phyloP scores from a whole-genome alignment of 2,113 vertebrate species.

The Protobothrops flavoviridis region DNA sequence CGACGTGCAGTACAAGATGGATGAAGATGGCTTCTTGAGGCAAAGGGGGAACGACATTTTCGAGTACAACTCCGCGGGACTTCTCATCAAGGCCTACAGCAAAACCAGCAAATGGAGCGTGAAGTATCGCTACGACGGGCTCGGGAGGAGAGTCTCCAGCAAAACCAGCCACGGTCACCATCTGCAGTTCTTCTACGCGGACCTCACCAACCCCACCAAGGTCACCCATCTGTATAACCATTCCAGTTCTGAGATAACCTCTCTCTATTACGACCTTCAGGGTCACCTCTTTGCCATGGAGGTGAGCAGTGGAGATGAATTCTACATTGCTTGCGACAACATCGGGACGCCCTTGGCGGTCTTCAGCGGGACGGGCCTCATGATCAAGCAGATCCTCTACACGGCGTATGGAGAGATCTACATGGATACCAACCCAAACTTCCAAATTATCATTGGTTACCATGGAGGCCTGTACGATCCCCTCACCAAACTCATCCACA shows the following conservation, averaged over 20 bases:
- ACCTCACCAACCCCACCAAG: slow-evolving; percentile 90
- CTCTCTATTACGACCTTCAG: slow-evolving; percentile 96
- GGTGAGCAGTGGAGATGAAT: slow-evolving; percentile 93
- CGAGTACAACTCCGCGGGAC: slow-evolving; percentile 91
- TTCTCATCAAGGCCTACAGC: slow-evolving; percentile 91
- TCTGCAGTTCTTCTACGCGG: slow-evolving; percentile 97
- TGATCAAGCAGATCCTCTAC: slow-evolving; percentile 96
- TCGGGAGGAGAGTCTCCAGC: slow-evolving; percentile 93
- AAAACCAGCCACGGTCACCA: slow-evolving; percentile 85
- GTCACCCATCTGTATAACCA: slow-evolving; percentile 98
- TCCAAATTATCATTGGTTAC: slow-evolving; percentile 93
- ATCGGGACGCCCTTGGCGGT: slow-evolving; percentile 95
- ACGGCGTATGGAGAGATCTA: slow-evolving; percentile 98
- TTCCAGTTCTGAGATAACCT: slow-evolving; percentile 95
- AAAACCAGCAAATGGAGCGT: slow-evolving; percentile 88
- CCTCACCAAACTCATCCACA: slow-evolving; percentile 91
- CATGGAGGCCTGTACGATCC: slow-evolving; percentile 95
- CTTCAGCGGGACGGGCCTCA: slow-evolving; percentile 92
- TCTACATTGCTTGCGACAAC: slow-evolving; percentile 96
- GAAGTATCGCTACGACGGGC: slow-evolving; percentile 90
- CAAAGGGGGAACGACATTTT: slow-evolving; percentile 94
- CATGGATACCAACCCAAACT: slow-evolving; percentile 92
- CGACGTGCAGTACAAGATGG: slow-evolving; percentile 90
- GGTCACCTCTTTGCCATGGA: slow-evolving; percentile 98
- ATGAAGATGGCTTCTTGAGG: slow-evolving; percentile 94